Percentiles rank a stretch among this genome's conserved stretches.
These are phyloP conservation scores for Ctenochaetus hawaiiensis DNA, from an alignment of 2,797 vertebrate genomes.

Conservation along the genomic window DNA sequence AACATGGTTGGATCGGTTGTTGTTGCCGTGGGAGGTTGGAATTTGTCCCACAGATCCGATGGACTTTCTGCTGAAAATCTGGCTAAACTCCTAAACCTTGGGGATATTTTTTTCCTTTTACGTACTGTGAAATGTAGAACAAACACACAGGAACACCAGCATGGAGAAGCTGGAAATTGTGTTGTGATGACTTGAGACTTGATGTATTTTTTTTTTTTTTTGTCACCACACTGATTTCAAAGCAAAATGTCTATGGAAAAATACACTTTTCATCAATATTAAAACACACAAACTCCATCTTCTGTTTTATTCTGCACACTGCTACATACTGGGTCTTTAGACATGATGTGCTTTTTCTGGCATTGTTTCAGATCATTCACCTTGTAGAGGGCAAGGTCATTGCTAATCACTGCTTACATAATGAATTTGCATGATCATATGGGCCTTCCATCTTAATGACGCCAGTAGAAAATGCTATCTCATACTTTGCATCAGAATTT, in stretches of 20 bases:
- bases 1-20: conserved; percentile 46
- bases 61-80: conserved; percentile 39
- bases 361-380: conserved; percentile 61
- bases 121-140: conserved; percentile 7
- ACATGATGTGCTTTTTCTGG: conserved; percentile 36
- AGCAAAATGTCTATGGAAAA: neutral
- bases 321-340: conserved; percentile 14
- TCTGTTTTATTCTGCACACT: neutral
- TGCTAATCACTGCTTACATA: conserved; percentile 72
- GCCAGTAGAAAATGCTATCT: conserved; percentile 68
- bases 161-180: neutral
- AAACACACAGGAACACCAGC: conserved; percentile 17
- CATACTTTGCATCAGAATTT: conserved; percentile 68
- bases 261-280: neutral
- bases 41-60: conserved; percentile 35
- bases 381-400: conserved; percentile 74
- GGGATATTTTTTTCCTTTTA: conserved; percentile 45
- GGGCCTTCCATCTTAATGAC: conserved; percentile 73
- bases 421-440: conserved; percentile 76
- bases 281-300: neutral
- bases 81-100: conserved; percentile 52
- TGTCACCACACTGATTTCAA: conserved; percentile 1
- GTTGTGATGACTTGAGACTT: conserved; percentile 17
- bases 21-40: conserved; percentile 54
- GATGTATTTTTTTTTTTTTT: neutral